phyloP scores from a whole-genome alignment of 2,113 vertebrate genomes.

The Daubentonia madagascariensis region DNA sequence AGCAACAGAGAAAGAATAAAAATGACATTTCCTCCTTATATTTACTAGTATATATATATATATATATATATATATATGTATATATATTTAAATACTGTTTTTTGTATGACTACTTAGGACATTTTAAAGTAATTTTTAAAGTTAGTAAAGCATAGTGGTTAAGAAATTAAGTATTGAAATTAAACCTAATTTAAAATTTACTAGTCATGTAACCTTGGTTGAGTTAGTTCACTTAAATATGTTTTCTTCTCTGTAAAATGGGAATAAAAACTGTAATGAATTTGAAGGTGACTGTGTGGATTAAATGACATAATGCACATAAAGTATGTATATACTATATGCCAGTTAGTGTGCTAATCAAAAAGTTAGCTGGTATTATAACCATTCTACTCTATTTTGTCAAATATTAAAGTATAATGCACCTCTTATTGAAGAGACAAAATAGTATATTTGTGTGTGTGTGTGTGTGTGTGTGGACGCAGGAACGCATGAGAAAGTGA shows the following conservation, averaged over 20 bases:
- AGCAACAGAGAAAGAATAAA: not conserved
- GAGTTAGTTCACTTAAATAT: conserved; percentile 10
- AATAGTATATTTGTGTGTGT: not conserved
- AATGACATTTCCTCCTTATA: not conserved
- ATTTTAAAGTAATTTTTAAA: conserved; percentile 38
- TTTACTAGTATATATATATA: no score
- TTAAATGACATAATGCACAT: not conserved
- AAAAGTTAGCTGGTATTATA: not conserved
- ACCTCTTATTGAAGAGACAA: not conserved
- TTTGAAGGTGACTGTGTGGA: not conserved
- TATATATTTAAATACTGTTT: not conserved
- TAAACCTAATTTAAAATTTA: conserved; percentile 17
- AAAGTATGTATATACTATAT: not conserved
- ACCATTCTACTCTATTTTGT: not conserved
- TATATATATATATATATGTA: no score
- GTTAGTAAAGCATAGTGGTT: not conserved
- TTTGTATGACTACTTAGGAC: not conserved
- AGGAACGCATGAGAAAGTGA: not conserved
- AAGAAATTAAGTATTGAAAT: not conserved
- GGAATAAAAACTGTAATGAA: not conserved
- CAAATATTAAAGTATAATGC: conserved; percentile 1
- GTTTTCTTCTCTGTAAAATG: not conserved
- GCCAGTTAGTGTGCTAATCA: not conserved
- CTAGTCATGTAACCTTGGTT: not conserved
- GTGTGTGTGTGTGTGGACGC: not conserved